phyloP scores from a whole-genome alignment of 2,888 invertebrate species.

The Cerastoderma edule region DNA sequence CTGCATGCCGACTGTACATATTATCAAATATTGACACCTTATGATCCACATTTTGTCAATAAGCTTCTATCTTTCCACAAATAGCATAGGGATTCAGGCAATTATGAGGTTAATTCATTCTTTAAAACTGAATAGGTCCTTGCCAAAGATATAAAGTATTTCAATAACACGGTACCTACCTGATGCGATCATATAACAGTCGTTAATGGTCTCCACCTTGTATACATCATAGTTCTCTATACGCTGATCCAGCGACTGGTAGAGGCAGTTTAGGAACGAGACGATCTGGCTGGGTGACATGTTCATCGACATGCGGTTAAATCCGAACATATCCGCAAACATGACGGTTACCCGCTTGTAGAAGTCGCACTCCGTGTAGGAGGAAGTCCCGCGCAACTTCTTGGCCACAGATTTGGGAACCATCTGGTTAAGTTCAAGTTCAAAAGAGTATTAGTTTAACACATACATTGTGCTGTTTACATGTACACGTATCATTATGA shows the following conservation, averaged over 20 bases:
- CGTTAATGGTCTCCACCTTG: conserved; percentile 73
- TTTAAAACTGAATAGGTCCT: no score
- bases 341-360: conserved; percentile 67
- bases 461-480: no score
- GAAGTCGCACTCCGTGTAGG: conserved; percentile 65
- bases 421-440: conserved; percentile 49
- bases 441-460: no score
- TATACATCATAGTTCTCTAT: conserved; percentile 68
- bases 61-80: no score
- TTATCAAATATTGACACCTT: no score
- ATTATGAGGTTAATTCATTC: no score
- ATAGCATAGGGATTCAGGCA: no score
- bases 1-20: no score
- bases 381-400: conserved; percentile 57
- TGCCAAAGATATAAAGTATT: no score
- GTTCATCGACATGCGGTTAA: conserved; percentile 53
- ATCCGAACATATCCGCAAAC: conserved; percentile 69
- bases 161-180: no score
- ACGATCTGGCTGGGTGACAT: conserved; percentile 63
- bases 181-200: conserved; percentile 73
- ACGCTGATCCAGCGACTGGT: conserved; percentile 60
- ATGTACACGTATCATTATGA: no score
- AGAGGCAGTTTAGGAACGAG: conserved; percentile 63
- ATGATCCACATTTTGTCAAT: no score
- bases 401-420: conserved; percentile 68